phyloP scores from a whole-genome alignment of 2,888 invertebrate genomes.

The Bugulina stolonifera region DNA sequence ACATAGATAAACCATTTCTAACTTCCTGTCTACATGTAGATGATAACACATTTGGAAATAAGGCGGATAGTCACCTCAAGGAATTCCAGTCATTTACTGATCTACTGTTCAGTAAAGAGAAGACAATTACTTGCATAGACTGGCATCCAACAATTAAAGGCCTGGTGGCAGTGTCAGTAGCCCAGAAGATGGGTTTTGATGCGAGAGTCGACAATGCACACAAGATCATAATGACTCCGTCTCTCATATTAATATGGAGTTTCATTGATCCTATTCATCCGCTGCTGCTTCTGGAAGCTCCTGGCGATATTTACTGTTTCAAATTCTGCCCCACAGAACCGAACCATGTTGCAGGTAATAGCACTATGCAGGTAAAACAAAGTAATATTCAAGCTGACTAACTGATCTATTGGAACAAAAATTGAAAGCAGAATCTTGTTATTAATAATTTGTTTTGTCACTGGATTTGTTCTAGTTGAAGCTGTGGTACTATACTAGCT shows the following conservation, averaged over 20 bases:
- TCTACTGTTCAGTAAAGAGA: conserved; percentile 52
- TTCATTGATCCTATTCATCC: conserved; percentile 54
- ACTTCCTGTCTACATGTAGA: no score
- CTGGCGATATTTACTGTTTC: conserved; percentile 52
- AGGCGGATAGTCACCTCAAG: conserved; percentile 52
- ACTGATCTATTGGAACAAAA: no score
- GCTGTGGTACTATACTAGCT: no score
- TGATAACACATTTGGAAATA: conserved; percentile 47
- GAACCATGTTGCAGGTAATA: conserved; percentile 47
- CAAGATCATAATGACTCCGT: conserved; percentile 49
- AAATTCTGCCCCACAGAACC: conserved; percentile 51
- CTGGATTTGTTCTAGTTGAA: no score
- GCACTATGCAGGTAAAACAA: no score
- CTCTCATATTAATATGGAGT: conserved; percentile 53
- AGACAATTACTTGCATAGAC: conserved; percentile 50
- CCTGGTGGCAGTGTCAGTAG: conserved; percentile 50
- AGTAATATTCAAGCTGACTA: no score
- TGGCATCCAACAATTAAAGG: conserved; percentile 52
- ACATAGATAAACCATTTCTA: no score
- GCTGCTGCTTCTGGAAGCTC: conserved; percentile 52
- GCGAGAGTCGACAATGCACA: conserved; percentile 49
- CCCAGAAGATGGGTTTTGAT: conserved; percentile 49
- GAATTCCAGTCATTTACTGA: conserved; percentile 55
- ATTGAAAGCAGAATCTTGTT: no score
- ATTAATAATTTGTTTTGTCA: no score